Percentiles rank a stretch among this genome's conserved stretches.
Evolutionary conservation across 2,797 vertebrate genomes (phyloP).

Genomic region (Dipus sagitta): DNA sequence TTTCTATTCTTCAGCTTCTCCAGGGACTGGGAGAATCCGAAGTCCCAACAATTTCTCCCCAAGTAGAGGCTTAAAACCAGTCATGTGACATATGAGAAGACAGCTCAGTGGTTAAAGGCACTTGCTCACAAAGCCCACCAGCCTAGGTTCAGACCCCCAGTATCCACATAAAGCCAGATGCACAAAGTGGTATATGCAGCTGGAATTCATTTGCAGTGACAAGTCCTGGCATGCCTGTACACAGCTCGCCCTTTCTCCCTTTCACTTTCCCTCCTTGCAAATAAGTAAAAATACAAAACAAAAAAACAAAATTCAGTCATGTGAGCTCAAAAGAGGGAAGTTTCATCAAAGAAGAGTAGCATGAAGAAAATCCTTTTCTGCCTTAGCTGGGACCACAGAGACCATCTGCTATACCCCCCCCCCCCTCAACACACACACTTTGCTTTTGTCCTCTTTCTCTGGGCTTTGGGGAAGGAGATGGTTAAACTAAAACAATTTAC

Average conservation of each 20-base stretch:
- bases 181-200: too few species aligned
- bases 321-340: neutral
- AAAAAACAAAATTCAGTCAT: neutral
- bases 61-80: neutral
- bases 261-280: too few species aligned
- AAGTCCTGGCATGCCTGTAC: too few species aligned
- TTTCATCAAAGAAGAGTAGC: neutral
- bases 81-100: neutral
- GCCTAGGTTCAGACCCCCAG: too few species aligned
- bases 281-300: too few species aligned
- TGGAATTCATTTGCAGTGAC: too few species aligned
- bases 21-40: constrained; percentile 1
- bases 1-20: neutral
- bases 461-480: constrained; percentile 22
- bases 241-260: too few species aligned
- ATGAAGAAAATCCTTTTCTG: constrained; percentile 55
- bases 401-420: constrained; percentile 26
- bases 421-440: neutral
- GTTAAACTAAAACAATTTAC: constrained; percentile 9
- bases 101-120: too few species aligned
- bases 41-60: neutral
- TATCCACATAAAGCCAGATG: too few species aligned
- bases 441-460: constrained; percentile 46
- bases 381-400: constrained; percentile 43
- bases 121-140: too few species aligned